Evolutionary conservation across 2,888 invertebrate species (phyloP).

Genomic region (Ferrisia virgata): DNA sequence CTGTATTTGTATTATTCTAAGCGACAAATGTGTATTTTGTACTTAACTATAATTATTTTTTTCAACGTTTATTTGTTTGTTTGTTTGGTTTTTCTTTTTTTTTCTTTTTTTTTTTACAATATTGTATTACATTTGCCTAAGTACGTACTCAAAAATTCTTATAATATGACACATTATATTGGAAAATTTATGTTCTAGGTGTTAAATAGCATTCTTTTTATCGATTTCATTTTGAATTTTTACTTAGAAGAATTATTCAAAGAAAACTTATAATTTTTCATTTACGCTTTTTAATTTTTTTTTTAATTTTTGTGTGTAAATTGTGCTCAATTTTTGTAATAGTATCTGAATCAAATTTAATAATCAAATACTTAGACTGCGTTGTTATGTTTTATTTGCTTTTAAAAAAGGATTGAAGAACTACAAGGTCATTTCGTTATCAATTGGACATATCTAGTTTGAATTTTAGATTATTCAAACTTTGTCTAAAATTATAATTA

Average conservation of each 20-base stretch:
- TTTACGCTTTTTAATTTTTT: background rate
- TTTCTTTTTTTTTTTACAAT: background rate
- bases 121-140: background rate
- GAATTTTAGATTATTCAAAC: no score
- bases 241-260: background rate
- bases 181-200: background rate
- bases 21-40: background rate
- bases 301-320: constrained; percentile 18
- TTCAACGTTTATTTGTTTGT: background rate
- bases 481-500: no score
- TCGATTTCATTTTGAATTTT: background rate
- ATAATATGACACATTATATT: background rate
- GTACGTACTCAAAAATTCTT: background rate
- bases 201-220: background rate
- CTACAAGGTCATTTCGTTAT: no score
- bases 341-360: constrained; percentile 36
- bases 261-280: background rate
- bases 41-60: background rate
- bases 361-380: constrained; percentile 41
- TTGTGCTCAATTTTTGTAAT: constrained; percentile 41
- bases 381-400: constrained; percentile 24
- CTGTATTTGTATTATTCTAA: background rate
- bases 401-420: background rate
- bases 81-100: background rate
- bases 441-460: no score